Percentiles rank a stretch among this genome's conserved stretches.
These are phyloP conservation scores for Penaeus japonicus DNA, from an alignment of 1,140 invertebrate genomes.

Conservation along the genomic window DNA sequence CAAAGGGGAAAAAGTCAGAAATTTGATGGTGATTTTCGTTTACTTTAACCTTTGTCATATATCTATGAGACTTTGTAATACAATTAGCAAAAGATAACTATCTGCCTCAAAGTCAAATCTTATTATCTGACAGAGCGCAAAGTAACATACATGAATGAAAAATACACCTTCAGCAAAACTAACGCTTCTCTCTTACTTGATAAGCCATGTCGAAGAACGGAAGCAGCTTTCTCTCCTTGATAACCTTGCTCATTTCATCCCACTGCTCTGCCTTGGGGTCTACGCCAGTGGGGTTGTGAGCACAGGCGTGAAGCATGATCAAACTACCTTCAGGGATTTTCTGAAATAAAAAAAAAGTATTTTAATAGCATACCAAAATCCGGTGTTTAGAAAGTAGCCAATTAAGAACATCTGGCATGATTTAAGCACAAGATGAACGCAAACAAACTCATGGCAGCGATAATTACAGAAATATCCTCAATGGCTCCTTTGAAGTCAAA, in stretches of 20 bases:
- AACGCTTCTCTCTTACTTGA: constrained; percentile 68
- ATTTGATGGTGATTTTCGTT: too few relatives aligned
- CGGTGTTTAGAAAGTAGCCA: too few relatives aligned
- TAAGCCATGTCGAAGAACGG: constrained; percentile 99
- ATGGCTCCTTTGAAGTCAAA: constrained; percentile 92
- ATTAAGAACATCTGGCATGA: too few relatives aligned
- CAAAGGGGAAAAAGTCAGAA: background rate
- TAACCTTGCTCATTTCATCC: constrained; percentile 79
- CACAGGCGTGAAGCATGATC: constrained; percentile 96
- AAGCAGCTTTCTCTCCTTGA: constrained; percentile 86
- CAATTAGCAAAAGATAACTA: too few relatives aligned
- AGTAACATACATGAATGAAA: too few relatives aligned
- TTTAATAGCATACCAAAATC: background rate
- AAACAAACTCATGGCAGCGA: background rate
- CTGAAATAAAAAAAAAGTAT: constrained; percentile 68
- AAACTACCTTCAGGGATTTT: constrained; percentile 94
- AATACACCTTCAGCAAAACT: background rate
- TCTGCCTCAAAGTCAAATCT: too few relatives aligned
- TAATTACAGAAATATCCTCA: constrained; percentile 88
- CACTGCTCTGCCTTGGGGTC: constrained; percentile 94
- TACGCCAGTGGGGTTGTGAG: constrained; percentile 99
- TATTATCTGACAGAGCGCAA: too few relatives aligned
- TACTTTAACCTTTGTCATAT: too few relatives aligned
- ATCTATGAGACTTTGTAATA: too few relatives aligned
- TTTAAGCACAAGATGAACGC: too few relatives aligned